Percentiles rank a stretch among this genome's conserved stretches.
These are phyloP conservation scores for Drosophila varians DNA, from an alignment of 1,140 invertebrate genomes.

Conservation along the genomic window DNA sequence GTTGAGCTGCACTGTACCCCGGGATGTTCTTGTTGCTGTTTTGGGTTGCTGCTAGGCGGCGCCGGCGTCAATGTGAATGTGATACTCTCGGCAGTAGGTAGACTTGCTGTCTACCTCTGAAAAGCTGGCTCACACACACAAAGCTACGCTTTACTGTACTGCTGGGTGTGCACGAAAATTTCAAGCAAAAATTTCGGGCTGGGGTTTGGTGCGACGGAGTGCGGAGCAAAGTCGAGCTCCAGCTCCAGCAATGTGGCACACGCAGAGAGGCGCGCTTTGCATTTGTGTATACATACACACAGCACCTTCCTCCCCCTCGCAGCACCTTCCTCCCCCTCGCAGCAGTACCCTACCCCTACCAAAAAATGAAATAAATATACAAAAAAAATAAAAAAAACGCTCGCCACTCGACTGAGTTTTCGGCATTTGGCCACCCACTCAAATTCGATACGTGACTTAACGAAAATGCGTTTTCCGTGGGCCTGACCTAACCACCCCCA, in stretches of 20 bases:
- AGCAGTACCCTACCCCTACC: constrained; percentile 14
- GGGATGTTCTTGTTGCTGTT: constrained; percentile 36
- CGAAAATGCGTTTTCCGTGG: constrained; percentile 71
- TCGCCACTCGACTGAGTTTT: constrained; percentile 29
- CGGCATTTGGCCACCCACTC: constrained; percentile 45
- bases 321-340: not conserved
- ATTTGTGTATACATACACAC: constrained; percentile 78
- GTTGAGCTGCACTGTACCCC: constrained; percentile 70
- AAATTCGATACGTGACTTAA: constrained; percentile 74
- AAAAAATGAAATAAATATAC: constrained; percentile 25
- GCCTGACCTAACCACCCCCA: not conserved
- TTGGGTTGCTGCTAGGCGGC: constrained; percentile 66
- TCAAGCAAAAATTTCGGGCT: constrained; percentile 27
- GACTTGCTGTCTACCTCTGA: constrained; percentile 72
- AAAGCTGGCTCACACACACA: constrained; percentile 24
- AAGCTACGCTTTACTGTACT: constrained; percentile 21
- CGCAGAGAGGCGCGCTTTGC: constrained; percentile 70
- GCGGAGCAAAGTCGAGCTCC: constrained; percentile 43
- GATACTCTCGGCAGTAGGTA: constrained; percentile 56
- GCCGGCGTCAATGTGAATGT: constrained; percentile 60
- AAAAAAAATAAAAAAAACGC: constrained; percentile 14
- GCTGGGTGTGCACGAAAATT: constrained; percentile 65
- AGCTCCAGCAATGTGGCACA: constrained; percentile 61
- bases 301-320: constrained; percentile 17
- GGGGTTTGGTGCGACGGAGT: not conserved